A percentile compares a stretch with the other conserved stretches of the same genome.
These are phyloP conservation scores for Seriola rivoliana DNA, from an alignment of 2,113 vertebrate species.

Conservation along the genomic window DNA sequence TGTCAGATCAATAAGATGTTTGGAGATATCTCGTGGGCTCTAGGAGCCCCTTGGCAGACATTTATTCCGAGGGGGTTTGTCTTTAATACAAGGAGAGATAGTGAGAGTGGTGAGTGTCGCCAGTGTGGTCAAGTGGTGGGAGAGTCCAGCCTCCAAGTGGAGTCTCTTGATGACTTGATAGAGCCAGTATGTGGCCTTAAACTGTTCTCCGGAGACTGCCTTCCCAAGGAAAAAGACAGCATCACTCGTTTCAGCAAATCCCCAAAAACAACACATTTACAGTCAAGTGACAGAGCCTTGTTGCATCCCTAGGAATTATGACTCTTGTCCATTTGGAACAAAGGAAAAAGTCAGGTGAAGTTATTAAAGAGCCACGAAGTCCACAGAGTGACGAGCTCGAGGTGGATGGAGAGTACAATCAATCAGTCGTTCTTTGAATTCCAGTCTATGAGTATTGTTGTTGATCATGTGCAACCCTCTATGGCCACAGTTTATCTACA, in stretches of 20 bases:
- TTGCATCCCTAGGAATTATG: neutral
- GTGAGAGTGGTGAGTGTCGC: constrained; percentile 17
- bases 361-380: neutral
- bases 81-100: constrained; percentile 31
- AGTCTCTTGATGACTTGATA: constrained; percentile 1
- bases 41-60: constrained; percentile 42
- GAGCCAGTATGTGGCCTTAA: neutral
- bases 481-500: too few relatives aligned
- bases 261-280: neutral
- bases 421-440: too few relatives aligned
- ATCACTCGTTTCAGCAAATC: neutral
- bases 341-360: neutral
- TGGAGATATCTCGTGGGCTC: constrained; percentile 38
- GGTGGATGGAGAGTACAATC: neutral
- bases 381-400: neutral
- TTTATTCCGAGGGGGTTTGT: constrained; percentile 40
- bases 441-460: too few relatives aligned
- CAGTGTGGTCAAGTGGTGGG: constrained; percentile 24
- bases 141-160: constrained; percentile 17
- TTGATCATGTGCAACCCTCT: too few relatives aligned
- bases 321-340: neutral
- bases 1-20: constrained; percentile 57
- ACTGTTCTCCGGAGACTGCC: neutral
- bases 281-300: neutral
- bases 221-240: neutral